Evolutionary conservation across 1,140 invertebrate genomes (phyloP), one percentile per base, ranked within the genome.

Genomic region (Pantala flavescens): DNA sequence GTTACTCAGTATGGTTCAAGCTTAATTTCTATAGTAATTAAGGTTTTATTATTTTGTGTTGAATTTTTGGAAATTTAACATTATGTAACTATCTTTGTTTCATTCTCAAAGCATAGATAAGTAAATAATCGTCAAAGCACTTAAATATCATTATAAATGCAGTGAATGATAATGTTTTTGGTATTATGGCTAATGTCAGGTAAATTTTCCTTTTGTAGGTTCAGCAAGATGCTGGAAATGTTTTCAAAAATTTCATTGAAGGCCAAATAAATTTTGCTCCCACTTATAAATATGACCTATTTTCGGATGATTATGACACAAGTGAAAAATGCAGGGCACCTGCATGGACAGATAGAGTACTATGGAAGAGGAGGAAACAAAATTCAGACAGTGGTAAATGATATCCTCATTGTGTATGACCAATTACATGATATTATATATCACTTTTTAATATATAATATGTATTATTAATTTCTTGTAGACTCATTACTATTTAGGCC

Each of bases 241-340:
- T 94, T n/a, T 99, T 99, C 80, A 90, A 92, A 81, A 94, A 96
- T 79, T 99, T 96, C 81, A 86, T 90, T 73, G 98, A 99, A 86
- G 98, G 95, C 0, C 88, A 90, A 28, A 92, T 98, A 23, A 90
- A 87, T 72, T 99, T 99, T 84, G 86, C 94, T 23, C 98, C 98
- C 1, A 99, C 98, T 0, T 99, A 99, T 81, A 99, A 99, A 83
- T 99, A 99, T 81, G 98, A 99, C 86, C 83, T 98, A 43, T 99
- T 99, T 82, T 98, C 95, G 80, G 95, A 99, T 83, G 97, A 99
- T 85, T 99, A 98, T 82, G 98, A 99, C 81, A 99, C 98, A 0
- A 98, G 97, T 82, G 98, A 99, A 83, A 99, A 99, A 83, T 93
- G 91, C 80, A 86, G 97, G 71, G 91, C 94, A 42, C 98, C 98